Evolutionary conservation across 2,113 vertebrate species (phyloP).

Genomic region (Atractosteus spatula): DNA sequence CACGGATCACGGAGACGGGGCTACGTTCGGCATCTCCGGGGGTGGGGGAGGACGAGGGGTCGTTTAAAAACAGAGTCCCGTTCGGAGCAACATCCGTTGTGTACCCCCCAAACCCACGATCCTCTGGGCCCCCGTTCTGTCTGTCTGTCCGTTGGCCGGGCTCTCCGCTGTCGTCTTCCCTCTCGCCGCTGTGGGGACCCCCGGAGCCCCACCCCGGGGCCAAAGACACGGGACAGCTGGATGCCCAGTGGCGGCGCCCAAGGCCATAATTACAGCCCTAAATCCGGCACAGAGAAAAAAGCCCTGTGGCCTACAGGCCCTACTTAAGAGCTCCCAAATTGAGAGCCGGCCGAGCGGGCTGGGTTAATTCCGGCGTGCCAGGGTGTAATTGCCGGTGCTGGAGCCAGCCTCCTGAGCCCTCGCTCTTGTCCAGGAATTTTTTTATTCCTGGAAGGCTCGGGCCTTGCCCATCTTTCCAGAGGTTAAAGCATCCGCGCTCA

Average conservation of each 20-base stretch:
- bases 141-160: constrained; percentile 46
- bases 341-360: constrained; percentile 2
- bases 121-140: background rate
- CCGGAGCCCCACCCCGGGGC: constrained; percentile 29
- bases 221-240: constrained; percentile 19
- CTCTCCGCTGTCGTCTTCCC: constrained; percentile 41
- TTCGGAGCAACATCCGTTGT: background rate
- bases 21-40: too few relatives aligned
- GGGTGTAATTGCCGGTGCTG: background rate
- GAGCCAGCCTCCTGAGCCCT: too few relatives aligned
- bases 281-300: constrained; percentile 28
- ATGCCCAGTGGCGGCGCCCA: constrained; percentile 38
- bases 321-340: constrained; percentile 34
- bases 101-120: too few relatives aligned
- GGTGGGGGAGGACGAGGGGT: too few relatives aligned
- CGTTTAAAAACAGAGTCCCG: background rate
- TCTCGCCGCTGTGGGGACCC: constrained; percentile 20
- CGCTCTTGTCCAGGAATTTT: too few relatives aligned
- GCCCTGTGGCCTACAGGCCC: constrained; percentile 39
- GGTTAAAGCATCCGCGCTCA: too few relatives aligned
- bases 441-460: too few relatives aligned
- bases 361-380: constrained; percentile 17
- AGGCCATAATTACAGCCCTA: constrained; percentile 58
- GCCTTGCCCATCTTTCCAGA: too few relatives aligned
- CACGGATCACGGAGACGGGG: too few relatives aligned